phyloP scores from a whole-genome alignment of 2,113 vertebrate genomes.

The Pluvialis apricaria region DNA sequence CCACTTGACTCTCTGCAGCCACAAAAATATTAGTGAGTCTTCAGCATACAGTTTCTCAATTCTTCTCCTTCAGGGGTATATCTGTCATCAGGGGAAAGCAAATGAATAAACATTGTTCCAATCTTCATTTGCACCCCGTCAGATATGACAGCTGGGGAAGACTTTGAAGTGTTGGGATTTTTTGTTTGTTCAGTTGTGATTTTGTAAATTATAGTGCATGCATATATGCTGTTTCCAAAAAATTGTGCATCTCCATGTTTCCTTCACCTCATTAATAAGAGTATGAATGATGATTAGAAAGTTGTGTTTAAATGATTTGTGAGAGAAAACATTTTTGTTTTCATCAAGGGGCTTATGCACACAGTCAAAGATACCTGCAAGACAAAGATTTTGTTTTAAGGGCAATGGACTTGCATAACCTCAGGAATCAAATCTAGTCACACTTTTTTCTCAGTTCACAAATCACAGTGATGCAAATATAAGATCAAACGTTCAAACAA shows the following conservation, averaged over 20 bases:
- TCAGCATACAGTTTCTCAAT: not conserved
- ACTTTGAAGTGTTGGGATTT: not conserved
- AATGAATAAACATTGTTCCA: not conserved
- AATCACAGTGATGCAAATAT: not conserved
- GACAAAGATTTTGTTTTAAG: not conserved
- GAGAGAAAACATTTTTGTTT: not conserved
- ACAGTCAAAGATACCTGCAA: not conserved
- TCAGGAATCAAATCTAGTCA: not conserved
- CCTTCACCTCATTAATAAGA: not conserved
- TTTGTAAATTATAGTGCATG: not conserved
- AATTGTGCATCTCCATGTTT: not conserved
- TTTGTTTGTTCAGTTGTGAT: not conserved
- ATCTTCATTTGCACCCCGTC: not conserved
- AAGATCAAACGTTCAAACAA: not conserved
- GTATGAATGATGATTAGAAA: not conserved
- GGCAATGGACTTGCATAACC: not conserved
- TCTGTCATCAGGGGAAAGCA: not conserved
- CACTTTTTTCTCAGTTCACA: not conserved
- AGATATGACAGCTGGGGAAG: not conserved
- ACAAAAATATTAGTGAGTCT: not conserved
- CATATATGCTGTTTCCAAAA: not conserved
- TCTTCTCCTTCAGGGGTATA: not conserved
- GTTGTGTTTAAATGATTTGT: not conserved
- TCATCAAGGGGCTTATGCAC: not conserved
- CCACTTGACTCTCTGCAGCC: not conserved